These are phyloP conservation scores for Plagodis pulveraria DNA, from an alignment of 2,888 invertebrate species.

Conservation along the genomic window DNA sequence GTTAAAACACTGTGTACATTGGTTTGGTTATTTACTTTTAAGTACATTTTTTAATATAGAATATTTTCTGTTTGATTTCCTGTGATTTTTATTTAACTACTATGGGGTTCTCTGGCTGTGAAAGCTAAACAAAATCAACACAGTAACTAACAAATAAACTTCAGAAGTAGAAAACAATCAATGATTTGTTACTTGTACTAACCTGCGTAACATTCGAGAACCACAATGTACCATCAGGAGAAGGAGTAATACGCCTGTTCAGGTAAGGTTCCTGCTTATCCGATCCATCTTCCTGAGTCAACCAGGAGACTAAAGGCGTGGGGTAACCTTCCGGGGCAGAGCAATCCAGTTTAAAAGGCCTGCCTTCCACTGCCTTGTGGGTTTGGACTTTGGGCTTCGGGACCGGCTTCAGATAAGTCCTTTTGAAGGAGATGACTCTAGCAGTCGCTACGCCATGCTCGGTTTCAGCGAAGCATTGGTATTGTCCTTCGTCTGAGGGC, in stretches of 20 bases:
- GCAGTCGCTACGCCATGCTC: conserved; percentile 59
- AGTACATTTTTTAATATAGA: too few relatives aligned
- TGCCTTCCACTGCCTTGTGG: conserved; percentile 61
- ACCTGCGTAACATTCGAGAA: conserved; percentile 61
- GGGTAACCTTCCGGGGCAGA: conserved; percentile 62
- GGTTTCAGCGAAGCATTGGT: conserved; percentile 63
- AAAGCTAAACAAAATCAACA: too few relatives aligned
- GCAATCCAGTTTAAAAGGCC: conserved; percentile 64
- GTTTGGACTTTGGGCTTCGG: conserved; percentile 47
- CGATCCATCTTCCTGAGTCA: conserved; percentile 49
- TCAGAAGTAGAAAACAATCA: too few relatives aligned
- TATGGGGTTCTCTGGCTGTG: too few relatives aligned
- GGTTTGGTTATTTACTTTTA: too few relatives aligned
- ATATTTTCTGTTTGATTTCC: too few relatives aligned
- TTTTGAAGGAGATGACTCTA: conserved; percentile 51
- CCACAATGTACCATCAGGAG: conserved; percentile 64
- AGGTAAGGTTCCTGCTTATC: conserved; percentile 45
- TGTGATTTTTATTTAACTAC: too few relatives aligned
- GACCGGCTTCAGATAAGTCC: conserved; percentile 47
- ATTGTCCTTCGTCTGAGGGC: conserved; percentile 58
- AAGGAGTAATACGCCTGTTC: conserved; percentile 54
- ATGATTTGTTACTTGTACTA: not conserved
- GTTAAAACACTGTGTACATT: too few relatives aligned
- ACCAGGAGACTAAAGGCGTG: conserved; percentile 64
- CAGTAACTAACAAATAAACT: too few relatives aligned